Base-by-base conservation (phyloP, 2,113 vertebrate species). In the Patagioenas fasciata region DNA sequence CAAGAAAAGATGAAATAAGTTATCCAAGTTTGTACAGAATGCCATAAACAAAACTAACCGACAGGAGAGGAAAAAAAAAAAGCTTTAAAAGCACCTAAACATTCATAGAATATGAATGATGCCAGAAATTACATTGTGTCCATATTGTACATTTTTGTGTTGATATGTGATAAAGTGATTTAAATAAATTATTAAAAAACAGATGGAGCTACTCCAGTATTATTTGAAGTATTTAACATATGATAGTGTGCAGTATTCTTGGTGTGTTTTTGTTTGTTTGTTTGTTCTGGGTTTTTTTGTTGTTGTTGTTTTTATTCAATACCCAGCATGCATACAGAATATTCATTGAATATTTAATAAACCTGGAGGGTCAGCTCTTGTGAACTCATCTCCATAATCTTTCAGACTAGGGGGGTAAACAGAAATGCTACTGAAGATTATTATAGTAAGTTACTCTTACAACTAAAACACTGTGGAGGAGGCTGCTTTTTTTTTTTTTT, bases 301-400 rank as follows among this genome's bases (percentile, higher is more conserved):
- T 44, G n/a, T 15, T 44, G 15, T 42, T 42, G 12, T 83, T 92
- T 97, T 93, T 95, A 82, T 96, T 96, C 97, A 96, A 94, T 97
- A 92, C 93, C 34, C 94, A 96, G 82, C 81, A 75, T 95, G 93
- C 88, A 80, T 93, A 51, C 62, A 80, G 95, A 94, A 89, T 96
- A 94, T 84, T 94, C 58, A 71, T 50, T 97, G 95, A 97, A 98
- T 98, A 97, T 97, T 97, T 98, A 98, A 97, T 98, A 97, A 98
- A 98, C 97, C 95, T 98, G 91, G 95, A 97, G 98, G 98, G 97
- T 98, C 97, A 98, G 83, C 84, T 96, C 91, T 97, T 97, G 94
- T 96, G 95, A 89, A 67, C 95, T 98, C 95, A 97, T 98, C 98
- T 98, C 98, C 98, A 98, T 98, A 98, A 98, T 98, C 95, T 96